Conservation (phyloP, 1,140 invertebrate genomes). For the Apis laboriosa region DNA sequence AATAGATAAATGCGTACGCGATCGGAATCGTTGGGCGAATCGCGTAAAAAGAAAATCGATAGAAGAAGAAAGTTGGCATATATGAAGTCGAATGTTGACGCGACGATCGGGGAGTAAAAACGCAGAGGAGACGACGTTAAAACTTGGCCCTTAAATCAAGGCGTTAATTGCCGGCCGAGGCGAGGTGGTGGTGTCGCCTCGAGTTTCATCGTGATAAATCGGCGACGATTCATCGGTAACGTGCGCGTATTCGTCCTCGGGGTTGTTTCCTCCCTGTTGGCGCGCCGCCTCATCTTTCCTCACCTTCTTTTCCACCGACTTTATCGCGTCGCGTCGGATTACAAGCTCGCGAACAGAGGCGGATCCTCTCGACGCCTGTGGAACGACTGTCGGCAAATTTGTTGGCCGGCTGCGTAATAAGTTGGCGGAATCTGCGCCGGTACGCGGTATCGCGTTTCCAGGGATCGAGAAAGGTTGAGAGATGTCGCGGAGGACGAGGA, state of each 20-base stretch:
- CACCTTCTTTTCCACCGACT: conserved; percentile 13
- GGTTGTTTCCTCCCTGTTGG: conserved; percentile 37
- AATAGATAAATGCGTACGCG: neutral
- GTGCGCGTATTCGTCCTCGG: conserved; percentile 8
- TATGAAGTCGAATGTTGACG: conserved; percentile 21
- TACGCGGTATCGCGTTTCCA: too few relatives aligned
- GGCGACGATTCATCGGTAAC: conserved; percentile 49
- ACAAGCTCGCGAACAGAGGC: conserved; percentile 9
- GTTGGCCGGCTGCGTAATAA: conserved; percentile 15
- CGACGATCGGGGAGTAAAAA: conserved; percentile 7
- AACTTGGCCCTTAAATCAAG: conserved; percentile 61
- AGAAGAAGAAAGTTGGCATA: neutral
- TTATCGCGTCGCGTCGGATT: conserved; percentile 26
- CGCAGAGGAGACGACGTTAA: conserved; percentile 34
- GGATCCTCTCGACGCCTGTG: neutral
- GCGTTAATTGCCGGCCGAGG: conserved; percentile 59
- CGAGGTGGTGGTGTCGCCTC: conserved; percentile 34
- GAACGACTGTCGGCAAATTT: conserved; percentile 31
- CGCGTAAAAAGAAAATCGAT: neutral
- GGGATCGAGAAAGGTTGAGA: neutral
- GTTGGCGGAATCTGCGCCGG: neutral
- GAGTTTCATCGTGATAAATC: conserved; percentile 56
- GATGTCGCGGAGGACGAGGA: neutral
- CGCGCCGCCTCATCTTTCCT: conserved; percentile 14
- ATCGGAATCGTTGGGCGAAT: neutral